Evolutionary conservation across 2,113 vertebrate genomes (phyloP).

Genomic region (Blennius ocellaris): DNA sequence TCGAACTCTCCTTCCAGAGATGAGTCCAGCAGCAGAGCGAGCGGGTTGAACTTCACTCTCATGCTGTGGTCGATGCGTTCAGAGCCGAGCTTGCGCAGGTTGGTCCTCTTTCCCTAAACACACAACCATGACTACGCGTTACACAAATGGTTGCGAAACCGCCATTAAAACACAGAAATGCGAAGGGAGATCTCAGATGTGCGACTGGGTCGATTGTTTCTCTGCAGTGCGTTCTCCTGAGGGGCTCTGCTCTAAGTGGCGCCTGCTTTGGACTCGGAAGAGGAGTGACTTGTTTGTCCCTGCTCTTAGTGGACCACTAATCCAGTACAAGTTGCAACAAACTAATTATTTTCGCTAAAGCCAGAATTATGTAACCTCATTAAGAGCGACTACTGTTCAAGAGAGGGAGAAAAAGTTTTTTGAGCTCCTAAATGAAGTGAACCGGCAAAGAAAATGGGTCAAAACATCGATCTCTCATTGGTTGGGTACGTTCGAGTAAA

Average conservation of each 20-base stretch:
- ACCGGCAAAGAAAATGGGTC: constrained; percentile 36
- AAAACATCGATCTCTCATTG: constrained; percentile 57
- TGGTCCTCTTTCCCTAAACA: constrained; percentile 94
- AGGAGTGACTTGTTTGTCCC: constrained; percentile 38
- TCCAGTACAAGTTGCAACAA: constrained; percentile 44
- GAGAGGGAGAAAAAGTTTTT: constrained; percentile 28
- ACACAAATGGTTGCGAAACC: constrained; percentile 3
- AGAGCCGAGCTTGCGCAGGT: constrained; percentile 91
- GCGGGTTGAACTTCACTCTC: constrained; percentile 97
- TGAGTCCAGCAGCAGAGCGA: constrained; percentile 95
- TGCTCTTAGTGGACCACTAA: constrained; percentile 41
- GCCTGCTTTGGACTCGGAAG: constrained; percentile 18
- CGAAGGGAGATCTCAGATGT: neutral
- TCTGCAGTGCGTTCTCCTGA: constrained; percentile 2
- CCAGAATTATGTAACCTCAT: constrained; percentile 66
- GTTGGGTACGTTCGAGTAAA: constrained; percentile 30
- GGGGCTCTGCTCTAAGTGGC: neutral
- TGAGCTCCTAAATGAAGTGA: constrained; percentile 29
- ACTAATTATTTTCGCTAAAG: constrained; percentile 44
- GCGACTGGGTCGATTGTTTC: neutral
- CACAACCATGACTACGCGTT: constrained; percentile 13
- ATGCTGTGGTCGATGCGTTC: constrained; percentile 94
- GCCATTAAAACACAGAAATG: neutral
- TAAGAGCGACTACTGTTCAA: constrained; percentile 7
- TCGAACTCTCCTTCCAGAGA: constrained; percentile 98